Evolutionary conservation across 1,140 invertebrate species (phyloP).

Genomic region (Plutomurus gul): DNA sequence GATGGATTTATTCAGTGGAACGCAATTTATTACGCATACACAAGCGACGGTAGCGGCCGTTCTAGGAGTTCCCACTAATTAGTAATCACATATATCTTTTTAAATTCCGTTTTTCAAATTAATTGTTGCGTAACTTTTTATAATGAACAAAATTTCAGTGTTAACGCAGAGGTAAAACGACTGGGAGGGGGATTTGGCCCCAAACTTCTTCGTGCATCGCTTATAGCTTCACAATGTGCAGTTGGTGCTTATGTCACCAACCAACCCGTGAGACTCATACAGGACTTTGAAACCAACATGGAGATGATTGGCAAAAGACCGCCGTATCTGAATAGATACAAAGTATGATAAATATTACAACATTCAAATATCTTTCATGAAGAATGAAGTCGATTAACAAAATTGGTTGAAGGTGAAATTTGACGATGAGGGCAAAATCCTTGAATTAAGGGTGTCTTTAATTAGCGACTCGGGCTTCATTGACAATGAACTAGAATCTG

Average conservation of each 20-base stretch:
- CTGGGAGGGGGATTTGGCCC: slow-evolving; percentile 45
- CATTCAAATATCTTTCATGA: no score
- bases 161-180: slow-evolving; percentile 39
- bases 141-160: neutral
- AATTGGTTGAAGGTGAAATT: slow-evolving; percentile 35
- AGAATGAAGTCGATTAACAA: no score
- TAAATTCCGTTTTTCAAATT: neutral
- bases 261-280: slow-evolving; percentile 66
- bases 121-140: no score
- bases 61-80: slow-evolving; percentile 58
- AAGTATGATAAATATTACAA: neutral
- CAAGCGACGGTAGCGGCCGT: slow-evolving; percentile 67
- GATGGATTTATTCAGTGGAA: slow-evolving; percentile 57
- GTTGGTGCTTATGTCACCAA: slow-evolving; percentile 66
- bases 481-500: slow-evolving; percentile 64
- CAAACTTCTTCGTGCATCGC: slow-evolving; percentile 33
- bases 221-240: slow-evolving; percentile 64
- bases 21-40: slow-evolving; percentile 65
- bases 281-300: slow-evolving; percentile 71
- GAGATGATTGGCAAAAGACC: slow-evolving; percentile 66
- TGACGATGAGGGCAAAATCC: slow-evolving; percentile 49
- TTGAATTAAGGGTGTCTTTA: neutral
- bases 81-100: neutral
- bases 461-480: slow-evolving; percentile 64
- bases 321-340: slow-evolving; percentile 60